phyloP scores from a whole-genome alignment of 2,113 vertebrate species.

The Montifringilla adamsi region DNA sequence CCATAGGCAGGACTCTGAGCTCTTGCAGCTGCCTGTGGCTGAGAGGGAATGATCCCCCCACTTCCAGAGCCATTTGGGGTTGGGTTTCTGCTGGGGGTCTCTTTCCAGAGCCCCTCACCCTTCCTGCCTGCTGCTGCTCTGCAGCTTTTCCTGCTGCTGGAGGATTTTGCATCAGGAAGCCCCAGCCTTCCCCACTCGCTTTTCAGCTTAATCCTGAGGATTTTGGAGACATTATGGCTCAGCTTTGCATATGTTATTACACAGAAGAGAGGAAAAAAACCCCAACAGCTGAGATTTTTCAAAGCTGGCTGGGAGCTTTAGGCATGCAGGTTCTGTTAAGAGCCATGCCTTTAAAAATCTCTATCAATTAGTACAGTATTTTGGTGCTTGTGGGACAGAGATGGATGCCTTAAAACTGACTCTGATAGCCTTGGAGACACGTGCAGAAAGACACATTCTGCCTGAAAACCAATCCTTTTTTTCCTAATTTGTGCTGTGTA shows the following conservation, averaged over 20 bases:
- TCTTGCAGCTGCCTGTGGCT: neutral
- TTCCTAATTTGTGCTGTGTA: neutral
- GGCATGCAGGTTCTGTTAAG: neutral
- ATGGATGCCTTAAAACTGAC: neutral
- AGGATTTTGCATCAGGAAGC: neutral
- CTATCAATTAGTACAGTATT: neutral
- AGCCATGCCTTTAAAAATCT: neutral
- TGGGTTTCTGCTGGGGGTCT: neutral
- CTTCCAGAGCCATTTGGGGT: neutral
- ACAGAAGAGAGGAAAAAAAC: neutral
- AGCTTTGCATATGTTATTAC: neutral
- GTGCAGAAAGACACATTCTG: neutral
- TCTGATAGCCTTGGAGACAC: neutral
- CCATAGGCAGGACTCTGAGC: accelerated
- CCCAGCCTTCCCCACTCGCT: neutral
- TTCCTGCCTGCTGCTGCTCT: neutral
- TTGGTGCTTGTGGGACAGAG: neutral
- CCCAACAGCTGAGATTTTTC: neutral
- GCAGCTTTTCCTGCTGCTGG: neutral
- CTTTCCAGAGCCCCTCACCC: neutral
- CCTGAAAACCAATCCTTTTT: neutral
- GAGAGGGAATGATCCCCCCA: neutral
- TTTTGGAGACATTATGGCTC: conserved; percentile 14
- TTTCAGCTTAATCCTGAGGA: conserved; percentile 18
- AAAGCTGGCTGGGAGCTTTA: neutral